Conservation (phyloP, 2,888 invertebrate genomes). For the Diachrysia chrysitis region DNA sequence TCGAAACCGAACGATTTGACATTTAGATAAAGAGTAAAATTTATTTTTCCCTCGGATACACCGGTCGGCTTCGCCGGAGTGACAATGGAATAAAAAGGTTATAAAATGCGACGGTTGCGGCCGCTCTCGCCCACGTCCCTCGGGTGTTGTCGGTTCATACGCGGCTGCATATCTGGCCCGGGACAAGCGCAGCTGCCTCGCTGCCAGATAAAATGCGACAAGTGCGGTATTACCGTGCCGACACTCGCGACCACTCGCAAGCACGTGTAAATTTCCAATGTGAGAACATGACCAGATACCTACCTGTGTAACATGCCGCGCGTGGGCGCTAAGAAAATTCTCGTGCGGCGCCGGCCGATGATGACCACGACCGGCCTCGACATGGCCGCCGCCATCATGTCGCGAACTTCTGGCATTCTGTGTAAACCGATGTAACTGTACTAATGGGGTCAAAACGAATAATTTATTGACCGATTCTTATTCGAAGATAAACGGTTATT, state of each 20-base stretch:
- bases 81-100: constrained; percentile 89
- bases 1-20: constrained; percentile 89
- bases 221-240: constrained; percentile 79
- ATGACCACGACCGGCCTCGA: constrained; percentile 14
- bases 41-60: constrained; percentile 86
- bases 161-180: constrained; percentile 72
- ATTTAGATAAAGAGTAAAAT: constrained; percentile 89
- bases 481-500: constrained; percentile 43
- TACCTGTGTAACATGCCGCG: constrained; percentile 67
- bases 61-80: constrained; percentile 75
- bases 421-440: constrained; percentile 64
- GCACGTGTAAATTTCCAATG: constrained; percentile 87
- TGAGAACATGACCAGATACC: constrained; percentile 83
- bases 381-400: constrained; percentile 64
- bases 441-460: constrained; percentile 62
- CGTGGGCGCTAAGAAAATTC: constrained; percentile 82
- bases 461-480: constrained; percentile 56
- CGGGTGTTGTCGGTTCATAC: constrained; percentile 80
- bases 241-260: constrained; percentile 71
- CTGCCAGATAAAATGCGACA: constrained; percentile 83
- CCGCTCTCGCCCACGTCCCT: constrained; percentile 83
- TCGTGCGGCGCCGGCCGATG: constrained; percentile 72
- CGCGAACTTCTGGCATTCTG: constrained; percentile 69
- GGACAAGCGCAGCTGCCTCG: constrained; percentile 74
- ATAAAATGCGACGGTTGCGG: constrained; percentile 85